Evolutionary conservation across 1,140 invertebrate species (phyloP), one percentile per base, ranked within the genome.

Genomic region (Phymastichus coffea): DNA sequence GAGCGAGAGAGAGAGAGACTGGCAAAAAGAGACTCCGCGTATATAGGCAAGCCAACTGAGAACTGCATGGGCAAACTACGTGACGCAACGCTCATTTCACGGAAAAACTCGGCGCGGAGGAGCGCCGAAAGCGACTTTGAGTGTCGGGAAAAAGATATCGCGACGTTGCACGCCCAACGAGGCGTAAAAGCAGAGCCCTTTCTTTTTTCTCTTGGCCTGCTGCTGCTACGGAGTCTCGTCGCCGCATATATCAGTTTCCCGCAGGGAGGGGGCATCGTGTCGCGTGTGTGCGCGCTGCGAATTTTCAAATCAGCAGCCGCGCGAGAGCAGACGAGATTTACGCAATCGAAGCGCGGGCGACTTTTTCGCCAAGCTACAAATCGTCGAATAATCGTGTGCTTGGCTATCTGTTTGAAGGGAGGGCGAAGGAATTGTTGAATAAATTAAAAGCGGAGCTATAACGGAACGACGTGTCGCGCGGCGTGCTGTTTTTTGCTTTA

Each of bases 181-280:
- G 23, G 20, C 8, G 22, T 28, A 53, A 52, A 54, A 33, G 4
- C 40, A 54, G n/a, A n/a, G n/a, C n/a, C n/a, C n/a, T n/a, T n/a
- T n/a, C 35, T 43, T 30, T 33, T 54, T 44, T 22, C 14, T 12
- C 22, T 20, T 6, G 20, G 41, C 15, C 43, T 53, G 38, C 41
- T 28, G 25, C 23, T 41, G 51, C 25, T n/a, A 25, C 15, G 17
- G n/a, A 25, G 22, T 28, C n/a, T n/a, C 15, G 28, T 8, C n/a
- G 10, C 9, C 17, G 12, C 30, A 53, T 41, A 53, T 43, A 43
- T 17, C 12, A 41, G 38, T 53, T 63, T 35, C 51, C 44, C 47
- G 30, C 52, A 40, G 49, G 15, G 65, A 69, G 63, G 64, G 59
- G 66, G 67, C 67, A 64, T 70, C 66, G 41, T 66, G 57, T 61